Conservation (phyloP, 1,140 invertebrate genomes). For the Drusus annulatus region DNA sequence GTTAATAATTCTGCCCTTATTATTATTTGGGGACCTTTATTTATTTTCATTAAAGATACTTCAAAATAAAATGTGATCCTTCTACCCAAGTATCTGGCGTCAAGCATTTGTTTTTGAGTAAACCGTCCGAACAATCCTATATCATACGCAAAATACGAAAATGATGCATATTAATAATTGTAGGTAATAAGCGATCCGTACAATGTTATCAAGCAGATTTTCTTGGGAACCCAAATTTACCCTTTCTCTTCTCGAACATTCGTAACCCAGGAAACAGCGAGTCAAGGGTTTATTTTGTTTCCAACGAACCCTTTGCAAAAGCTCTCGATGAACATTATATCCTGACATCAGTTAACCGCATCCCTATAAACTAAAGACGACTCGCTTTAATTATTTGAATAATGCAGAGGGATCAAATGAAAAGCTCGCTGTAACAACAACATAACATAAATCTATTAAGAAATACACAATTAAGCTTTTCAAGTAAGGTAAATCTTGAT, state of each 20-base stretch:
- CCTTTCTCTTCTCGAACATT: background rate
- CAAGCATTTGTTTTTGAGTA: no score
- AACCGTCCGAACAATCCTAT: no score
- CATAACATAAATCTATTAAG: no score
- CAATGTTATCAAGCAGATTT: conserved; percentile 29
- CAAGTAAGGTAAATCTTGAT: no score
- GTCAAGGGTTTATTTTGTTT: conserved; percentile 20
- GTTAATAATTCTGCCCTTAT: no score
- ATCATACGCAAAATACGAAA: no score
- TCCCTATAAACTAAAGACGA: background rate
- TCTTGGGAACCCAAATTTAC: background rate
- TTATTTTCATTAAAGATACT: no score
- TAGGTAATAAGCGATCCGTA: conserved; percentile 20
- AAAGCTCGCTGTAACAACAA: background rate
- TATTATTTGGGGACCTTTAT: no score
- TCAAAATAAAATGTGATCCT: no score
- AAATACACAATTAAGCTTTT: no score
- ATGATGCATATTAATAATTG: conserved; percentile 18
- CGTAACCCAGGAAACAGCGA: background rate
- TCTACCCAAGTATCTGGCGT: no score
- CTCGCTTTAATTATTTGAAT: background rate
- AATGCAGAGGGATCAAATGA: background rate
- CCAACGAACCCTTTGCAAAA: background rate
- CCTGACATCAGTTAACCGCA: background rate
- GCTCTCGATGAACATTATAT: background rate